Evolutionary conservation across 1,140 invertebrate genomes (phyloP).

Genomic region (Harpegnathos saltator): DNA sequence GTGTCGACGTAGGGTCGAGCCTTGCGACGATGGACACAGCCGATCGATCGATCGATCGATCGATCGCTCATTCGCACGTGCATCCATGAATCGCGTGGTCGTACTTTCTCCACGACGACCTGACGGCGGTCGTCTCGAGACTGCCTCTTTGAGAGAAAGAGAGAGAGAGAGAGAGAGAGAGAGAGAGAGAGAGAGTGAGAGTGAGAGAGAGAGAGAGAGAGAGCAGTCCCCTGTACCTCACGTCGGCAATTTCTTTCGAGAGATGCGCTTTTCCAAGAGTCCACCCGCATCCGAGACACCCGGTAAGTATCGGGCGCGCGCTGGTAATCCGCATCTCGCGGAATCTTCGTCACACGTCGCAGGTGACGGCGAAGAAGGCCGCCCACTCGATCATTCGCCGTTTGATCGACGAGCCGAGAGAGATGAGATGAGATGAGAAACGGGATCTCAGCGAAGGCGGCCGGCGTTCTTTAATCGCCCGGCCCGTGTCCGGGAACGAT

Average conservation of each 20-base stretch:
- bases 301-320: conserved; percentile 49
- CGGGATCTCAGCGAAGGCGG: no score
- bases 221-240: not conserved
- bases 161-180: no score
- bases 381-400: conserved; percentile 26
- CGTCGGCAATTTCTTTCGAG: conserved; percentile 35
- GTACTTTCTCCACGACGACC: conserved; percentile 5
- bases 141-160: no score
- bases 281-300: not conserved
- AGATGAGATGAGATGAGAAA: conserved; percentile 46
- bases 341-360: conserved; percentile 34
- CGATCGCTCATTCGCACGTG: not conserved
- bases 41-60: not conserved
- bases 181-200: no score
- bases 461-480: conserved; percentile 15
- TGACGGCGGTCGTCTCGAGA: not conserved
- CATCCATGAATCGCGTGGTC: not conserved
- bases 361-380: conserved; percentile 30
- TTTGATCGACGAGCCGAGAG: conserved; percentile 48
- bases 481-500: not conserved
- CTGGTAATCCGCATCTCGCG: conserved; percentile 22
- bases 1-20: conserved; percentile 1
- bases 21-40: not conserved
- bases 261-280: not conserved
- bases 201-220: no score